Evolutionary conservation across 2,888 invertebrate species (phyloP).

Genomic region (Gisinianus flammeolus): DNA sequence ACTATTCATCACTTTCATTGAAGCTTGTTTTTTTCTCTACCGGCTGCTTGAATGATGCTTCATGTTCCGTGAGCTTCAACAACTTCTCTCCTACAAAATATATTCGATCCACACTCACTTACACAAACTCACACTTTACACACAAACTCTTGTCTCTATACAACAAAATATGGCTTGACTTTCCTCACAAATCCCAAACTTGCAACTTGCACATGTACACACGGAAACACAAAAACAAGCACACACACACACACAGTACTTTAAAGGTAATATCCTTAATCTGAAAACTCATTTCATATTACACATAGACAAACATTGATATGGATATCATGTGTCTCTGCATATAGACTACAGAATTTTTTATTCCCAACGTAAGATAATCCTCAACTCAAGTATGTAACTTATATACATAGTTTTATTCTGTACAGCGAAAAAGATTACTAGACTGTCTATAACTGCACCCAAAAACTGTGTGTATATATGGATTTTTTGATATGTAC

Average conservation of each 20-base stretch:
- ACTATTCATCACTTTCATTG: constrained; percentile 13
- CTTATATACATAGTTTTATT: too few species aligned
- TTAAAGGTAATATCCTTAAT: neutral
- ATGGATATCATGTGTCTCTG: neutral
- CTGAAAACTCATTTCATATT: neutral
- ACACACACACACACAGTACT: neutral
- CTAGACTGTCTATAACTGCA: neutral
- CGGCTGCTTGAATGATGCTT: neutral
- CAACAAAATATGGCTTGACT: neutral
- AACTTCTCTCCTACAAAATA: constrained; percentile 8
- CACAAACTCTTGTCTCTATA: neutral
- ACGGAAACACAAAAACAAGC: neutral
- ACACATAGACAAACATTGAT: neutral
- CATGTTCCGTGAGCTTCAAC: constrained; percentile 7
- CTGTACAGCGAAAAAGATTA: neutral
- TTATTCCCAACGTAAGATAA: neutral
- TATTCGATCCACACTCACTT: neutral
- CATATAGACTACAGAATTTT: neutral
- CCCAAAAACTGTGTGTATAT: neutral
- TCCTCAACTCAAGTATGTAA: neutral
- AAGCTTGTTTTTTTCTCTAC: neutral
- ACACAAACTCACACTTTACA: too few species aligned
- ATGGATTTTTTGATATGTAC: neutral
- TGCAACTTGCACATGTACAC: neutral
- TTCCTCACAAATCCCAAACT: neutral